These are phyloP conservation scores for Drosophila anceps DNA, from an alignment of 2,888 invertebrate species.

Conservation along the genomic window DNA sequence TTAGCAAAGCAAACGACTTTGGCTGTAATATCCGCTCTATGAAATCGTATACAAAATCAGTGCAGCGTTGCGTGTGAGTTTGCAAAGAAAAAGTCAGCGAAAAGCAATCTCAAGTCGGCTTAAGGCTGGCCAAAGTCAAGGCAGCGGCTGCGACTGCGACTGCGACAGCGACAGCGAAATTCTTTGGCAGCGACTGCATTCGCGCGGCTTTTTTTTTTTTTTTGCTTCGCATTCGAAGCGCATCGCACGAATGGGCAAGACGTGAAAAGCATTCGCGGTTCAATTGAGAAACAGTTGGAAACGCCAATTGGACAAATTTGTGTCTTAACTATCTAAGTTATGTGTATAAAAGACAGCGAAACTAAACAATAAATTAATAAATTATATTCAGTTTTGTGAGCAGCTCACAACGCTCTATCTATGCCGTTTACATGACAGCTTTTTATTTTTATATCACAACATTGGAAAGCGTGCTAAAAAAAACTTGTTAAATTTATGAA, in stretches of 20 bases:
- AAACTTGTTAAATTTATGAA: background rate
- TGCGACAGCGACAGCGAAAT: constrained; percentile 33
- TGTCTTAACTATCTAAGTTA: background rate
- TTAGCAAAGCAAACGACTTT: constrained; percentile 17
- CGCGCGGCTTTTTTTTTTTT: constrained; percentile 15
- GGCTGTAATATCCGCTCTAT: background rate
- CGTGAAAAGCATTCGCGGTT: constrained; percentile 48
- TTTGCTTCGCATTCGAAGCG: constrained; percentile 54
- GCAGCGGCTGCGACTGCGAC: constrained; percentile 23
- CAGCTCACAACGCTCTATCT: background rate
- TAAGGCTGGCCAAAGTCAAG: constrained; percentile 65
- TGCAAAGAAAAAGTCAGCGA: constrained; percentile 29
- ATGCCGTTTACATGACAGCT: background rate
- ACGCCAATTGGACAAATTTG: background rate
- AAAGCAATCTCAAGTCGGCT: constrained; percentile 30
- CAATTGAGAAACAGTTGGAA: constrained; percentile 11
- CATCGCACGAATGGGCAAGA: constrained; percentile 60
- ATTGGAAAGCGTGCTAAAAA: background rate
- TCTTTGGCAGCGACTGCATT: constrained; percentile 48
- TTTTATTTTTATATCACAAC: background rate
- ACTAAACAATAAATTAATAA: background rate
- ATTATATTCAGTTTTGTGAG: background rate
- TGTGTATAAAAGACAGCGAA: constrained; percentile 3
- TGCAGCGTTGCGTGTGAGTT: constrained; percentile 72
- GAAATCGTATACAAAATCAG: constrained; percentile 40